Evolutionary conservation across 2,888 invertebrate species (phyloP).

Genomic region (Pyrochroa serraticornis): DNA sequence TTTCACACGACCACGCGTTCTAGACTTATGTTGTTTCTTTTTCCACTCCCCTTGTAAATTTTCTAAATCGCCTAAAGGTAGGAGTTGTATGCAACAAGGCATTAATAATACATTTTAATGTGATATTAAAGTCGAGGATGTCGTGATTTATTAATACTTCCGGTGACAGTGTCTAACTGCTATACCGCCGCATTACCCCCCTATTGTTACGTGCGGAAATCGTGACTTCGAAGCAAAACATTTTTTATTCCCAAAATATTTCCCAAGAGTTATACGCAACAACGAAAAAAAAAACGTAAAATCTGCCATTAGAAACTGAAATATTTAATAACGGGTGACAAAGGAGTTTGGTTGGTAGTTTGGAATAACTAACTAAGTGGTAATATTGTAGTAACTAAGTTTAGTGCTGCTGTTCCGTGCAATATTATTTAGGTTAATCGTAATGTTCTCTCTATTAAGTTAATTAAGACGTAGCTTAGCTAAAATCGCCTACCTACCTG

Average conservation of each 20-base stretch:
- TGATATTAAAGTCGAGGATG: conserved; percentile 14
- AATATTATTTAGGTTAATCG: conserved; percentile 21
- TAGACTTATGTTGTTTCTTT: background rate
- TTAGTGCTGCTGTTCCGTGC: conserved; percentile 13
- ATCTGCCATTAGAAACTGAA: background rate
- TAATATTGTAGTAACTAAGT: conserved; percentile 17
- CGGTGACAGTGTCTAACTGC: conserved; percentile 2
- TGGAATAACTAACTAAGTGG: background rate
- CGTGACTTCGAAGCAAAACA: background rate
- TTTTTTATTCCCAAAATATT: too few species aligned
- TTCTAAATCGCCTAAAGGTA: too few species aligned
- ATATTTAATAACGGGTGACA: background rate
- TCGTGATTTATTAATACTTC: conserved; percentile 21
- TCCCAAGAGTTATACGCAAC: too few species aligned
- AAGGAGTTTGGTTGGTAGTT: background rate
- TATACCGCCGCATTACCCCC: too few species aligned
- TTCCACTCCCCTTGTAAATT: too few species aligned
- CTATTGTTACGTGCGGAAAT: too few species aligned
- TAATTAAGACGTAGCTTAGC: conserved; percentile 2
- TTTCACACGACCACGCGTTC: conserved; percentile 16
- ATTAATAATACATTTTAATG: conserved; percentile 34
- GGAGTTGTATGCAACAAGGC: background rate
- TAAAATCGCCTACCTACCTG: too few species aligned
- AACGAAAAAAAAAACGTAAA: background rate
- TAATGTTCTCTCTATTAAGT: conserved; percentile 14